Evolutionary conservation across 1,140 invertebrate genomes (phyloP), one percentile per base, ranked within the genome.

Genomic region (Apolygus lucorum): DNA sequence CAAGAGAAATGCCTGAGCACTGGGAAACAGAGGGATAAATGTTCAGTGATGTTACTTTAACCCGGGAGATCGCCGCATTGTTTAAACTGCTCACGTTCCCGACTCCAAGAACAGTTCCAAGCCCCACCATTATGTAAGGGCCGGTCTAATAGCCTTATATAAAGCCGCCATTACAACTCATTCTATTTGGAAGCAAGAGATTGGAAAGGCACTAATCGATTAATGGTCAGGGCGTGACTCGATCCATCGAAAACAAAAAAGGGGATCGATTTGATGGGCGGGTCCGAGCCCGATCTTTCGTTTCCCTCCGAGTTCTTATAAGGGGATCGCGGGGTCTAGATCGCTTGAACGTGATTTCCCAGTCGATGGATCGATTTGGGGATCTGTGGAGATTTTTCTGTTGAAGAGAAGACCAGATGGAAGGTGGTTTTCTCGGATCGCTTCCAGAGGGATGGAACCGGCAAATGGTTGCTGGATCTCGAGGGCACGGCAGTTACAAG

Each of bases 161-260:
- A 59, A 59, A 59, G 54, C 54, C 54, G 22, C 54, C 54, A 59
- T 59, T 24, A 24, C 54, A 17, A 24, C 54, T 59, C 54, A 59
- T 59, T 59, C 54, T 59, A 59, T 59, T 59, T 59, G 54, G 22
- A 21, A 59, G 54, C 4, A 21, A 22, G 54, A 59, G 54, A 59
- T 59, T 59, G 22, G 22, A 21, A 21, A n/a, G 54, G 22, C 4
- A 13, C 54, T 4, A 59, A 59, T 59, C 54, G 54, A 59, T 59
- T 59, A 59, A 59, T 59, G 54, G 54, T 22, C 54, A 22, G 22
- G 13, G 54, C 54, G 54, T 59, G 54, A 59, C 54, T 59, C 54
- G 54, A 59, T 59, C 54, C 54, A 59, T 59, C 54, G 54, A 24
- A 22, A 59, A 59, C 11, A 24, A 59, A 24, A 21, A 21, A 11